Evolutionary conservation across 2,113 vertebrate genomes (phyloP), one percentile per base, ranked within the genome.

Genomic region (Carettochelys insculpta): DNA sequence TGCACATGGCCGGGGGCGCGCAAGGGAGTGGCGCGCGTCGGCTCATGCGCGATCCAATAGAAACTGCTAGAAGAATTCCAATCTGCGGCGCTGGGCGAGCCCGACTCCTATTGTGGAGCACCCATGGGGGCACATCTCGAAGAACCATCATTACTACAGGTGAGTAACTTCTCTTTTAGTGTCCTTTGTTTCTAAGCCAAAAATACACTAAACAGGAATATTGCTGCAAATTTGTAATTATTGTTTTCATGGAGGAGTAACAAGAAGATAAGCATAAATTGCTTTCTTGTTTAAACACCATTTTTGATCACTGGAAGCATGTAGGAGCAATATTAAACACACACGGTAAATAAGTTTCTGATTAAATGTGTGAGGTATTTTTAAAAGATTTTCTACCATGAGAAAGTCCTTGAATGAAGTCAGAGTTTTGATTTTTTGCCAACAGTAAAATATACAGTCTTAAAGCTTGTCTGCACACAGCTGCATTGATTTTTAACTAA

Each of bases 371-470:
- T 1, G 2, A 84, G n/a, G 20, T 31, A n/a, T 85, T 85, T 87
- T 13, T 3, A 45, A 45, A 27, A 13, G 45, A 73, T 22, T 34
- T 83, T 10, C 41, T 1, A 0, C n/a, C 1, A 0, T 13, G 25
- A 75, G 75, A 38, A 17, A 80, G 10, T n/a, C 65, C n/a, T 2
- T n/a, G 53, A 47, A 41, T 9, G 38, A 90, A 68, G 52, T 34
- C 61, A 22, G 12, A 34, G 58, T n/a, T n/a, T n/a, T 65, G 38
- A 22, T 73, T 45, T 25, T 75, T 45, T 11, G 6, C 38, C 41
- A 27, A 41, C 24, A 52, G 25, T 29, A 48, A 51, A 80, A 4
- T 43, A 8, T 38, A 14, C 1, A 11, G 47, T 80, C 61, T 83
- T 19, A 27, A 16, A 16, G 34, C 43, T 79, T 8, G 47, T 65